A percentile compares a stretch with the other conserved stretches of the same genome.
Conservation (phyloP, 2,888 invertebrate genomes). For the Cosmopolites sordidus region DNA sequence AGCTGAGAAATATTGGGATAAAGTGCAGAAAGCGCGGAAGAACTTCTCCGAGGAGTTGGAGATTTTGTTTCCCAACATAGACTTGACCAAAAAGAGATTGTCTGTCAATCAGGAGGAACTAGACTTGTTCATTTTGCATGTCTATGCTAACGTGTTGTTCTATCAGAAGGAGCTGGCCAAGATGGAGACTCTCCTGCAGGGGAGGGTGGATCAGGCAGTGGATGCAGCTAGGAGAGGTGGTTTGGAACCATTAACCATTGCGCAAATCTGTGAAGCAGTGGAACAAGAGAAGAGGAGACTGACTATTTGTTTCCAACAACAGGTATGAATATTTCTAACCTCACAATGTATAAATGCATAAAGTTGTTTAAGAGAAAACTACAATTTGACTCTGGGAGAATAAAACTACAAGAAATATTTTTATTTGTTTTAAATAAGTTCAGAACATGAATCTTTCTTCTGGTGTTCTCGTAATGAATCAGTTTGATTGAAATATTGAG, state of each 20-base stretch:
- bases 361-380: no score
- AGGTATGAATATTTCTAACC: slow-evolving; percentile 53
- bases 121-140: slow-evolving; percentile 74
- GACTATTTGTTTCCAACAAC: slow-evolving; percentile 67
- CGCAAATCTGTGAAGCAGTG: slow-evolving; percentile 66
- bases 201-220: slow-evolving; percentile 61
- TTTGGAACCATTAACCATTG: slow-evolving; percentile 43
- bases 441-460: no score
- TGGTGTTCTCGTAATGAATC: no score
- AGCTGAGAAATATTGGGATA: slow-evolving; percentile 77
- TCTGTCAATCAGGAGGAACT: slow-evolving; percentile 62
- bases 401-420: no score
- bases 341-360: no score
- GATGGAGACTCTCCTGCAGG: slow-evolving; percentile 61
- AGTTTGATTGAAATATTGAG: no score
- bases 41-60: slow-evolving; percentile 62
- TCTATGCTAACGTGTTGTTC: slow-evolving; percentile 70
- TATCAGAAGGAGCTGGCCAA: slow-evolving; percentile 74
- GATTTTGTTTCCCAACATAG: slow-evolving; percentile 68
- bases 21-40: slow-evolving; percentile 62
- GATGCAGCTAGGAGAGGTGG: slow-evolving; percentile 56
- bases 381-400: no score
- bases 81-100: slow-evolving; percentile 61
- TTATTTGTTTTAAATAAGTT: no score
- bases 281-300: slow-evolving; percentile 64